Percentiles rank a stretch among this genome's conserved stretches.
These are phyloP conservation scores for Pristionchus pacificus DNA, from an alignment of 1,140 invertebrate species.

Conservation along the genomic window DNA sequence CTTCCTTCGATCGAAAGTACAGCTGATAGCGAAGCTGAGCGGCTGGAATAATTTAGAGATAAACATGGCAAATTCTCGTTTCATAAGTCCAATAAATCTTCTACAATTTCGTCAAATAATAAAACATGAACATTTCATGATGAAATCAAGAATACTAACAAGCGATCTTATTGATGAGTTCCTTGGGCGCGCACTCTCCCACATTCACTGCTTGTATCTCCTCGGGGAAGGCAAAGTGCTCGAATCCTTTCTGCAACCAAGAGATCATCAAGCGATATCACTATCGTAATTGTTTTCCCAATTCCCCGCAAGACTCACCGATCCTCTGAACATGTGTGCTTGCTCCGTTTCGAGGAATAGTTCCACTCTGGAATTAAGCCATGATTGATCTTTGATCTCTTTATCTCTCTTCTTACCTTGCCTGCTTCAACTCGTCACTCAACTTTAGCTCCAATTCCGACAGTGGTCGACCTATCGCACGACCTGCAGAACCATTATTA, in stretches of 20 bases:
- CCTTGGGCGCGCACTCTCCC: neutral
- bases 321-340: too few relatives aligned
- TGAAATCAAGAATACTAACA: neutral
- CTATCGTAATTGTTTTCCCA: too few relatives aligned
- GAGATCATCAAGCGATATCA: neutral
- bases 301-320: too few relatives aligned
- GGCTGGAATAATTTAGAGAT: too few relatives aligned
- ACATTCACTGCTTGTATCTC: neutral
- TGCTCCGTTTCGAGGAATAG: neutral
- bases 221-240: conserved; percentile 15
- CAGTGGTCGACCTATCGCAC: conserved; percentile 4
- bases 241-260: neutral
- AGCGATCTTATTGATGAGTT: neutral
- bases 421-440: conserved; percentile 1
- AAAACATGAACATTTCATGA: too few relatives aligned
- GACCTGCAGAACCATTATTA: too few relatives aligned
- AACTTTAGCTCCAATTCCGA: conserved; percentile 4
- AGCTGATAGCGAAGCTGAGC: neutral
- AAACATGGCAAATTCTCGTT: too few relatives aligned
- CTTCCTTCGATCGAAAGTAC: neutral
- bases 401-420: neutral
- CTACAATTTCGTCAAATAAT: too few relatives aligned
- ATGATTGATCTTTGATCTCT: neutral
- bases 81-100: too few relatives aligned
- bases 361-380: neutral